Base-by-base conservation (phyloP, 2,797 vertebrate genomes). In the Allobates femoralis region DNA sequence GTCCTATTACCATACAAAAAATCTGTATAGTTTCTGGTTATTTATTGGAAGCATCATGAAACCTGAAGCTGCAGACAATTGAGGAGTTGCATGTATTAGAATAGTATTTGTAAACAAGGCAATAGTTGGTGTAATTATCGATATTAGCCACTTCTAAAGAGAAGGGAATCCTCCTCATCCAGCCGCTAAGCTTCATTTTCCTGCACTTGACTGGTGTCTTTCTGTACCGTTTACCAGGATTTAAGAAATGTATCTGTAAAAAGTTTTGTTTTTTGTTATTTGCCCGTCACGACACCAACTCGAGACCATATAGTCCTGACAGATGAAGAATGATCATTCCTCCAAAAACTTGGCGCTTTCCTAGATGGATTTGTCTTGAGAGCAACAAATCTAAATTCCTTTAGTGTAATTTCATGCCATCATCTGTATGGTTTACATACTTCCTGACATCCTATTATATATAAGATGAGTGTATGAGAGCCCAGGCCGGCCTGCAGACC, bases 51-150 rank as follows among this genome's bases (percentile, higher is more conserved):
- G 41, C 21, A 37, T 79, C 76, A 41, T 46, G 41, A 46, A 46
- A 46, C 3, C 7, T 10, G 30, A 18, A 21, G n/a, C 26, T 18
- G 58, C 60, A 81, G 60, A 64, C 62, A 30, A 67, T 80, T 81
- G 62, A 69, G 46, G 28, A 12, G 3, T 11, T n/a, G 19, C 79
- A 66, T 81, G 23, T 51, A 15, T 10, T 67, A 28, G 30, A 67
- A 81, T 66, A 64, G 66, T 41, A 30, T 6, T 53, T 81, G 79
- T 81, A 81, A 81, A 81, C 79, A 81, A 30, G 79, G 62, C 67
- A 66, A 81, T 67, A 53, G 46, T 67, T 81, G 50, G 60, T 67
- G 34, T 81, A 81, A 81, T 53, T 53, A 30, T 30, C 51, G 46
- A 32, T 67, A 67, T 81, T 69, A 81, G 32, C 46, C 79, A 67